Base-by-base conservation (phyloP, 2,888 invertebrate species). In the Aleiodes testaceus region DNA sequence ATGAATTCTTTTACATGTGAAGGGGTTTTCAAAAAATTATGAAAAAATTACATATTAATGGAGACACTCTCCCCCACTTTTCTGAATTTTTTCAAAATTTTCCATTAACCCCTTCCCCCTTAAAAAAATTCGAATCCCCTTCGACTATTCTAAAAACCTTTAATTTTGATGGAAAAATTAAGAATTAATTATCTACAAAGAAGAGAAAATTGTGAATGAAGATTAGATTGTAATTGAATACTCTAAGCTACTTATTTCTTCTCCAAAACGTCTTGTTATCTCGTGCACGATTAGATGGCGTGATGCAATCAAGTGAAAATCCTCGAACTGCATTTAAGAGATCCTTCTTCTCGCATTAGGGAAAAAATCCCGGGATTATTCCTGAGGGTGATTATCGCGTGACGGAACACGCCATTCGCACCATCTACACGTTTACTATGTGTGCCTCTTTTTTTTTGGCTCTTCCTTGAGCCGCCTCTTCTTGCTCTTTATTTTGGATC, bases 261-360 rank as follows among this genome's bases (percentile, higher is more conserved):
- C n/a, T 3, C 14, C 11, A 42, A 59, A 59, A 42, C 11, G 59
- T 59, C 59, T 59, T 36, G 59, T 59, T 59, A 59, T 59, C 36
- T 18, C 59, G 42, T 59, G 3, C 42, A 16, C 36, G 36, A 59
- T 18, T 42, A 18, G 14, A n/a, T 59, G 16, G 59, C 59, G 59
- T 59, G 59, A 59, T 59, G 14, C 42, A 11, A 42, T 18, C 59
- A 36, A 59, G 18, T 59, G 16, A 4, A 59, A 42, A 30, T 36
- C 53, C 42, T 59, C 18, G 16, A 16, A 11, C 18, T 18, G 42
- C 42, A 36, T 59, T 59, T 11, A 59, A 59, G 42, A 26, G 52
- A 14, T 66, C 50, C 30, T 50, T 5, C 26, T 66, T 66, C 50
- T 66, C 52, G n/a, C 49, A 50, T 59, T 59, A 59, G 42, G 3